Evolutionary conservation across 2,888 invertebrate genomes (phyloP), one percentile per base, ranked within the genome.

Genomic region (Acleris holmiana): DNA sequence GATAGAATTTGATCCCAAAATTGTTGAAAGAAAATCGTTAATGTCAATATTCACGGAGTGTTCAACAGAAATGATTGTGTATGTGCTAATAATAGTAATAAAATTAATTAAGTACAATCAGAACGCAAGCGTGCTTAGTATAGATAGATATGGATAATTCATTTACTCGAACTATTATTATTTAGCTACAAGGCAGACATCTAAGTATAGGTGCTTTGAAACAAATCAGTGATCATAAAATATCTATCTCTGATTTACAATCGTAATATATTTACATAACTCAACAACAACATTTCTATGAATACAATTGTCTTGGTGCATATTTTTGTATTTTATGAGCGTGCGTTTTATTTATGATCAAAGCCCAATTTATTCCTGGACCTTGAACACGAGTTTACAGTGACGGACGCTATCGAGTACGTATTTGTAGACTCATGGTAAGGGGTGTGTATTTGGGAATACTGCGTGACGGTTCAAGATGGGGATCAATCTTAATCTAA

Each of bases 1-100:
- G 64, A 58, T 76, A 75, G 70, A 79, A 76, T 88, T 87, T 88
- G 91, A 90, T 90, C 90, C 89, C 90, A 90, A 90, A 86, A 81
- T 73, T 69, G 59, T 57, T 61, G 60, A 66, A 63, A 64, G 61
- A 66, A 47, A 67, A 60, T 21, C 48, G 50, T 61, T 55, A 71
- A 18, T 50, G 56, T 49, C 48, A 50, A 8, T 29, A 35, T 35
- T n/a, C 15, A 25, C 19, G n/a, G 35, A 51, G 63, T 44, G 17
- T n/a, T 51, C 46, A 46, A 57, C 47, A 17, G 4, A 54, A 54
- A 21, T 15, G 15, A 48, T 46, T 35, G 49, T 62, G n/a, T 55
- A 48, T 48, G n/a, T 25, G 49, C 55, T 60, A 65, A 86, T 82
- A 76, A 83, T 13, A 77, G 84, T 87, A 85, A 82, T 81, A 80